These are phyloP conservation scores for Amiota mariae DNA, from an alignment of 2,888 invertebrate species.

Conservation along the genomic window DNA sequence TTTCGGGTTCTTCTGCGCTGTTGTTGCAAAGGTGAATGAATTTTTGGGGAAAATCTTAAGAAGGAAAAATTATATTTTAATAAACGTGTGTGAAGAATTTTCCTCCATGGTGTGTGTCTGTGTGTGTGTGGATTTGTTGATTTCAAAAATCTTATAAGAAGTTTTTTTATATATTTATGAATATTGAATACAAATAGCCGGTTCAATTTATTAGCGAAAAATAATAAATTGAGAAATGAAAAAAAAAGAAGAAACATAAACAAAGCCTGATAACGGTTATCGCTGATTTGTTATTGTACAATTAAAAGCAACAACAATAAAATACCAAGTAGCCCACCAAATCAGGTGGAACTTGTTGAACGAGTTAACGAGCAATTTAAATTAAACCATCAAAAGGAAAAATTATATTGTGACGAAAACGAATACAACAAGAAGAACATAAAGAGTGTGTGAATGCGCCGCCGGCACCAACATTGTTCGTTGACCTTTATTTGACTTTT, in stretches of 20 bases:
- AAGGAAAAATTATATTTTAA: not conserved
- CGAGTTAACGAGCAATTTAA: not conserved
- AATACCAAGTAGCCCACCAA: not conserved
- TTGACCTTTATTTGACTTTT: conserved; percentile 74
- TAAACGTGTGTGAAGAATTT: not conserved
- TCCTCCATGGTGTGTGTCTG: not conserved
- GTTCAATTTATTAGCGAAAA: too few relatives aligned
- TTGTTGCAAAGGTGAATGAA: not conserved
- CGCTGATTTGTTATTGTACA: not conserved
- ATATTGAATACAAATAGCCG: too few relatives aligned
- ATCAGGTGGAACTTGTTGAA: not conserved
- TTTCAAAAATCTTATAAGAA: too few relatives aligned
- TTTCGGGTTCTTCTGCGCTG: too few relatives aligned
- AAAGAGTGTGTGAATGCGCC: conserved; percentile 33
- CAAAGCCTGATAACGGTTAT: conserved; percentile 18
- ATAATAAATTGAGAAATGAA: not conserved
- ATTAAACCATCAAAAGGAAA: not conserved
- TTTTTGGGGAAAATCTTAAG: not conserved
- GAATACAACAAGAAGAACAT: not conserved
- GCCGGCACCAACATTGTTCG: conserved; percentile 56
- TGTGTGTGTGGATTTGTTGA: not conserved
- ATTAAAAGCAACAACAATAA: not conserved
- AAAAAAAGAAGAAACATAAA: not conserved
- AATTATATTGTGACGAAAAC: not conserved
- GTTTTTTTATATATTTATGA: too few relatives aligned